Evolutionary conservation across 2,113 vertebrate genomes (phyloP).

Genomic region (Pseudorasbora parva): DNA sequence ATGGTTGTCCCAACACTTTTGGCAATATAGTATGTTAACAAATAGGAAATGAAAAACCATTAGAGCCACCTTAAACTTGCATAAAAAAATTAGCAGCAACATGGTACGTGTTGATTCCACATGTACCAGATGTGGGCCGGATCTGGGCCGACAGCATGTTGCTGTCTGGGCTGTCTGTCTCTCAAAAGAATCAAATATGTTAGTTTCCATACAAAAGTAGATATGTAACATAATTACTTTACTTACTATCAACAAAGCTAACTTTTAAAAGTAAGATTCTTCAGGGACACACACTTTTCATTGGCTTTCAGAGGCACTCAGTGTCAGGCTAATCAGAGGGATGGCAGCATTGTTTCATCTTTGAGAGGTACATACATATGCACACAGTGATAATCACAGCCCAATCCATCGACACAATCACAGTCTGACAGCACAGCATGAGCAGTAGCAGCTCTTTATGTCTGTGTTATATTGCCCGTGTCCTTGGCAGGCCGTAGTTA

Average conservation of each 20-base stretch:
- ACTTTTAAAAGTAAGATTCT: not conserved
- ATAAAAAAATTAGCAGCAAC: not conserved
- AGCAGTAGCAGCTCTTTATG: too few species aligned
- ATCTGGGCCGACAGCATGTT: too few species aligned
- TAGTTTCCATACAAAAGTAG: not conserved
- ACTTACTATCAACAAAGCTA: not conserved
- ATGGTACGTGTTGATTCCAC: too few species aligned
- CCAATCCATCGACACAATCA: not conserved
- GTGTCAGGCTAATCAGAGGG: not conserved
- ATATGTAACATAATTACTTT: not conserved
- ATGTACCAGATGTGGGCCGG: too few species aligned
- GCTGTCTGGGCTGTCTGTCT: not conserved
- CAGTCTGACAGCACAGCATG: too few species aligned
- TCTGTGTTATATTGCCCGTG: too few species aligned
- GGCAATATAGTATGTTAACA: not conserved
- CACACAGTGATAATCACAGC: constrained; percentile 32
- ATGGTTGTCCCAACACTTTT: too few species aligned
- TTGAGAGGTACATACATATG: constrained; percentile 7
- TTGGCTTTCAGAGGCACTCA: not conserved
- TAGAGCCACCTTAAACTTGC: not conserved
- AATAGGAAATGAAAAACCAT: not conserved
- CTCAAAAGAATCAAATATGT: not conserved
- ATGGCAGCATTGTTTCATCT: not conserved
- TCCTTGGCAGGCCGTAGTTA: too few species aligned
- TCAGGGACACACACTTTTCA: not conserved